Evolutionary conservation across 1,140 invertebrate species (phyloP).

Genomic region (Zaprionus davidi): DNA sequence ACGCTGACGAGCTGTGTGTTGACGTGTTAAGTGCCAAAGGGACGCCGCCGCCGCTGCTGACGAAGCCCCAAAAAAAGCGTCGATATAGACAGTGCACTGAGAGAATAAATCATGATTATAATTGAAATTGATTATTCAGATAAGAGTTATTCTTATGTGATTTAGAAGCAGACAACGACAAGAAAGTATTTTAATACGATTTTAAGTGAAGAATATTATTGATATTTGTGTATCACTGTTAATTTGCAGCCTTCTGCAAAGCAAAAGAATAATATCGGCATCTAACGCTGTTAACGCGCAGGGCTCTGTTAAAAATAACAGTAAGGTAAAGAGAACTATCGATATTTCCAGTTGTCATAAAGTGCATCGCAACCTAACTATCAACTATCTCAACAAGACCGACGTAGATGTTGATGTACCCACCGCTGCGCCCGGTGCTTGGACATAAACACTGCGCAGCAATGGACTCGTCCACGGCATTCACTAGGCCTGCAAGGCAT

Average conservation of each 20-base stretch:
- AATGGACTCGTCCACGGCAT: slow-evolving; percentile 97
- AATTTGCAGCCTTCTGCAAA: neutral
- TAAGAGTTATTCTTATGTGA: no score
- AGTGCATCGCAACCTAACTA: no score
- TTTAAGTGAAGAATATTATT: no score
- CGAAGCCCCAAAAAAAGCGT: neutral
- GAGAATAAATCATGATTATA: neutral
- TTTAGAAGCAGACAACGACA: no score
- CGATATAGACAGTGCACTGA: slow-evolving; percentile 1
- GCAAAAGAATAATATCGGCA: no score
- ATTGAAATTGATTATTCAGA: neutral
- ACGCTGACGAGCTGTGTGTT: slow-evolving; percentile 57
- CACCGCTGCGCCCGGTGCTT: slow-evolving; percentile 87
- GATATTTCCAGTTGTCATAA: no score
- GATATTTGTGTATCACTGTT: neutral
- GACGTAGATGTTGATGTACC: slow-evolving; percentile 85
- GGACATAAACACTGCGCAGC: slow-evolving; percentile 97
- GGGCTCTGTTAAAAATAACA: no score
- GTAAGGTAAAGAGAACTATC: no score
- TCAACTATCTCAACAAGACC: no score
- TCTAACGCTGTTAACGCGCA: no score
- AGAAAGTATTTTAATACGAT: no score
- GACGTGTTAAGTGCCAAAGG: slow-evolving; percentile 75
- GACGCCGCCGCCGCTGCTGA: slow-evolving; percentile 17
- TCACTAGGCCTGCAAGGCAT: slow-evolving; percentile 97